Conservation (phyloP, 2,113 vertebrate species). For the Jacana jacana region DNA sequence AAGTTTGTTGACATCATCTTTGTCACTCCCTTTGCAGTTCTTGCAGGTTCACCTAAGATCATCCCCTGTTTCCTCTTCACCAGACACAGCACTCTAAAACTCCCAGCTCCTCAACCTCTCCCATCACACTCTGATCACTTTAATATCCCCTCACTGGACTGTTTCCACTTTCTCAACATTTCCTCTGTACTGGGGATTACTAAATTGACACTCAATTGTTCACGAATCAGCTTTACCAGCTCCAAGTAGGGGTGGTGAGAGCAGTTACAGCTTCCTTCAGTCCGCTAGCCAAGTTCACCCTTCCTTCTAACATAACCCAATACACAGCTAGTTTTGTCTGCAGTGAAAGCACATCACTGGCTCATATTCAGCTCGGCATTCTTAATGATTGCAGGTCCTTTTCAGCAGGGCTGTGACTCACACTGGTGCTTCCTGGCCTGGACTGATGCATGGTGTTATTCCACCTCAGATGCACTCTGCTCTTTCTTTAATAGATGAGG, state of each 20-base stretch:
- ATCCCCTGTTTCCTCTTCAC: background rate
- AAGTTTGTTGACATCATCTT: background rate
- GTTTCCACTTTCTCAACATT: background rate
- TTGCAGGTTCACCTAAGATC: background rate
- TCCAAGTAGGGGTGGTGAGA: background rate
- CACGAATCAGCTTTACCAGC: background rate
- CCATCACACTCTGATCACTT: background rate
- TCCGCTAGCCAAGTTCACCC: background rate
- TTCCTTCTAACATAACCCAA: background rate
- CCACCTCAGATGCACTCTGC: background rate
- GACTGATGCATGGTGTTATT: background rate
- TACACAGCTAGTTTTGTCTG: rapidly evolving
- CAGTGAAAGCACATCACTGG: background rate
- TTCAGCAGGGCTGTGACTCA: background rate
- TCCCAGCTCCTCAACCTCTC: background rate
- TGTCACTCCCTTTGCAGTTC: background rate
- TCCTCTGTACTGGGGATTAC: background rate
- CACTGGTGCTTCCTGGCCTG: background rate
- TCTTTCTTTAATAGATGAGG: background rate
- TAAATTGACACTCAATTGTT: background rate
- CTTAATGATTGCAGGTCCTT: background rate
- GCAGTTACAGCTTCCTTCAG: background rate
- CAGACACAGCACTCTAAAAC: background rate
- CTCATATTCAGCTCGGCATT: background rate
- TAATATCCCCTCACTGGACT: background rate